Conservation (phyloP, 2,797 vertebrate species). For the Cossypha caffra region DNA sequence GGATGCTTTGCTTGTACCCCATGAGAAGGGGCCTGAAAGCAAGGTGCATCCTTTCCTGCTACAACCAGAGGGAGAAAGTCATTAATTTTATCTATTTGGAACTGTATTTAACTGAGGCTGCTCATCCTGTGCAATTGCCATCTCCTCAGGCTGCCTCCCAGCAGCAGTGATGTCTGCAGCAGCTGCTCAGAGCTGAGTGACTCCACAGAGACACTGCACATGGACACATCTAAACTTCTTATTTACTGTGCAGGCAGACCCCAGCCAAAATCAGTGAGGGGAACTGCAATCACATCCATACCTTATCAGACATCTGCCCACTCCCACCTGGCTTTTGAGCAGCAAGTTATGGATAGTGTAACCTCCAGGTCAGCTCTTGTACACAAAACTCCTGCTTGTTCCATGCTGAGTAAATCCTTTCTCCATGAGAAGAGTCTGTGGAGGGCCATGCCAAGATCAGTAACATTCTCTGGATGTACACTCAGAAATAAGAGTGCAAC, state of each 20-base stretch:
- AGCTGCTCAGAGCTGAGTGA: background rate
- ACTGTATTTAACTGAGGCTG: background rate
- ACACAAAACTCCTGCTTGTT: background rate
- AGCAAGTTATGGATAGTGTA: background rate
- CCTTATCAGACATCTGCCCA: background rate
- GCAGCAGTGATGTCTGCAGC: background rate
- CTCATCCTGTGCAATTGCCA: background rate
- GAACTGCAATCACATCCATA: rapidly evolving
- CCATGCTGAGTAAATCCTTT: background rate
- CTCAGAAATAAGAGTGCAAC: background rate
- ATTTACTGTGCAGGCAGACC: background rate
- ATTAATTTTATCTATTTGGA: background rate
- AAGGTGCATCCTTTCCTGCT: background rate
- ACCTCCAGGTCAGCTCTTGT: background rate
- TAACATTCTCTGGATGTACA: background rate
- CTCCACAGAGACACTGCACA: background rate
- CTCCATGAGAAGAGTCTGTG: background rate
- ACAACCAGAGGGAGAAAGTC: background rate
- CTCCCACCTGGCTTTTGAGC: background rate
- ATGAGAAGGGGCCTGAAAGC: rapidly evolving
- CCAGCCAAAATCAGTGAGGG: background rate
- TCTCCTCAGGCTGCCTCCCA: background rate
- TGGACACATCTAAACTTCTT: rapidly evolving
- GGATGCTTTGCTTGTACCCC: background rate
- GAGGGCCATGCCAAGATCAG: background rate